Evolutionary conservation across 2,888 invertebrate species (phyloP).

Genomic region (Dione juno): DNA sequence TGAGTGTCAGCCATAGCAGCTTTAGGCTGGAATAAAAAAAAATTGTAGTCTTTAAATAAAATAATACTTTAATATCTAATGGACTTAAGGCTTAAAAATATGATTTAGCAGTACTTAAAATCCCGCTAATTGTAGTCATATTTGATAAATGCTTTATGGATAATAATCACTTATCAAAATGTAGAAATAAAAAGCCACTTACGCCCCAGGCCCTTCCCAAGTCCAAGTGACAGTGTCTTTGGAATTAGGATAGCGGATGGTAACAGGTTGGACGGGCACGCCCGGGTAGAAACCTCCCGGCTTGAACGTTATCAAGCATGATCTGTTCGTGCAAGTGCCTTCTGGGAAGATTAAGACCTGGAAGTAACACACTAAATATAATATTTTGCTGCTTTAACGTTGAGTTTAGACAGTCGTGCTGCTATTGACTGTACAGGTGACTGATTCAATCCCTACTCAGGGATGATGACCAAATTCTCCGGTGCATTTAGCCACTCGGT

Average conservation of each 20-base stretch:
- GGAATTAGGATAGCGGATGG: constrained; percentile 95
- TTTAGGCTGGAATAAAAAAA: constrained; percentile 84
- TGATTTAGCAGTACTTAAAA: no score
- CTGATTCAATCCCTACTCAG: no score
- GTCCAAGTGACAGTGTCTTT: constrained; percentile 96
- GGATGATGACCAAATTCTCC: no score
- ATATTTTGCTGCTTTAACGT: no score
- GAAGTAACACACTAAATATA: constrained; percentile 40
- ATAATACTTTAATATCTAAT: no score
- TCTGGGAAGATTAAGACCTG: constrained; percentile 97
- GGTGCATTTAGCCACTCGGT: no score
- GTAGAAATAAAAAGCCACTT: constrained; percentile 70
- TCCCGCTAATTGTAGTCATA: no score
- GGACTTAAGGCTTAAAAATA: no score
- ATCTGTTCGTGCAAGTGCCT: constrained; percentile 97
- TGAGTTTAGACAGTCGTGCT: no score
- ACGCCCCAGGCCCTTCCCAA: constrained; percentile 97
- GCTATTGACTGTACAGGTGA: no score
- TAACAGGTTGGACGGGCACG: constrained; percentile 97
- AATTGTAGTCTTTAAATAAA: no score
- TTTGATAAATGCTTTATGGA: no score
- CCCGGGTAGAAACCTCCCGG: constrained; percentile 97
- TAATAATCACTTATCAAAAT: not conserved
- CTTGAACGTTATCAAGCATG: constrained; percentile 94
- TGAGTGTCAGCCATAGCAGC: constrained; percentile 93